Percentiles rank a stretch among this genome's conserved stretches.
These are phyloP conservation scores for Amiota mariae DNA, from an alignment of 2,888 invertebrate genomes.

Conservation along the genomic window DNA sequence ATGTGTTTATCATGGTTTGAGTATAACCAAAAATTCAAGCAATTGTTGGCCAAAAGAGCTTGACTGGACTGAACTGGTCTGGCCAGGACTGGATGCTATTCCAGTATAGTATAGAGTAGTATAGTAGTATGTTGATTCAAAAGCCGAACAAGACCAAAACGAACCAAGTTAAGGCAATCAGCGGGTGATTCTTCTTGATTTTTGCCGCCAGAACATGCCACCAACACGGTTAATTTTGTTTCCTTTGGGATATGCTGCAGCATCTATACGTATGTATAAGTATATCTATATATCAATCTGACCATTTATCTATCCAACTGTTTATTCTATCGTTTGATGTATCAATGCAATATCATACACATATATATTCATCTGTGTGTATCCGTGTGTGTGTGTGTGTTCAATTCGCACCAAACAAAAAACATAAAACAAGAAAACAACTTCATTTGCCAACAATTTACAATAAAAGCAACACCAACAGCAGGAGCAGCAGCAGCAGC, in stretches of 20 bases:
- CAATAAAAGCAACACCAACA: slow-evolving; percentile 47
- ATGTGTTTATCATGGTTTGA: slow-evolving; percentile 31
- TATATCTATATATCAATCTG: background rate
- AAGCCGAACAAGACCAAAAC: slow-evolving; percentile 48
- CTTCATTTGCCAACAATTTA: slow-evolving; percentile 36
- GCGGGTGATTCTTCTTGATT: slow-evolving; percentile 62
- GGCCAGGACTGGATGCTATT: background rate
- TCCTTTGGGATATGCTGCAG: slow-evolving; percentile 7
- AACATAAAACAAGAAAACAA: slow-evolving; percentile 28
- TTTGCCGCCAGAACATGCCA: slow-evolving; percentile 55
- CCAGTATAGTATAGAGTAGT: no score
- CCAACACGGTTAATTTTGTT: slow-evolving; percentile 15
- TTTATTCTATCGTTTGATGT: background rate
- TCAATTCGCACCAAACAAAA: slow-evolving; percentile 48
- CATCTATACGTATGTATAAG: background rate
- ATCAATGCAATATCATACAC: background rate
- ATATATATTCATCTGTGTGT: slow-evolving; percentile 10
- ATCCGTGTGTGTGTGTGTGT: slow-evolving; percentile 26
- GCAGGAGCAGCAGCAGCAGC: background rate
- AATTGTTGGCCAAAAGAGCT: slow-evolving; percentile 29
- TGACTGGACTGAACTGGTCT: background rate
- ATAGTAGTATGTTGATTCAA: slow-evolving; percentile 3
- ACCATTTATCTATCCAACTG: background rate
- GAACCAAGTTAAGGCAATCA: slow-evolving; percentile 42
- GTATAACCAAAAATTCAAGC: slow-evolving; percentile 50